A percentile compares a stretch with the other conserved stretches of the same genome.
phyloP scores from a whole-genome alignment of 1,140 invertebrate species.

The Tribolium castaneum region DNA sequence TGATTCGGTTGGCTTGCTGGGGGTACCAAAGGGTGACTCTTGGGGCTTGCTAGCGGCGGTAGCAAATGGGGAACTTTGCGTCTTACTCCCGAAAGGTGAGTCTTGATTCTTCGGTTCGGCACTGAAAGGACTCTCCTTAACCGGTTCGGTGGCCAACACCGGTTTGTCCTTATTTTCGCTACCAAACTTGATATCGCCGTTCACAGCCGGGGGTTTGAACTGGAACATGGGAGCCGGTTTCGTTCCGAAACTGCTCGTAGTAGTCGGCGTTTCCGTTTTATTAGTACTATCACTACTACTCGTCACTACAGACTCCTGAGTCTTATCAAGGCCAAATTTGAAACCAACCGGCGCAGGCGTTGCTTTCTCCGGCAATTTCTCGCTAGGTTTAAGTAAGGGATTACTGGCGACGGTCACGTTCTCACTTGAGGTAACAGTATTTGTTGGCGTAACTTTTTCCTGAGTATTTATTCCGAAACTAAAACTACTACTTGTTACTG shows the following conservation, averaged over 20 bases:
- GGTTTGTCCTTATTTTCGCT: conserved; percentile 2
- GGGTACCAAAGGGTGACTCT: background rate
- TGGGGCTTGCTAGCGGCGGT: background rate
- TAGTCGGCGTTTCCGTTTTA: conserved; percentile 6
- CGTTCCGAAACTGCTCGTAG: background rate
- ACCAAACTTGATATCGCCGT: conserved; percentile 36
- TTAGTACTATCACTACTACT: background rate
- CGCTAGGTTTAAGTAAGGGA: conserved; percentile 45
- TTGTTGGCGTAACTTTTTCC: background rate
- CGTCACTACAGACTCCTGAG: conserved; percentile 5
- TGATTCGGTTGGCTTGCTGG: background rate
- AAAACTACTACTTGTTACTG: conserved; percentile 5
- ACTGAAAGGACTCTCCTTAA: background rate
- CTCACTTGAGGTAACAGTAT: background rate
- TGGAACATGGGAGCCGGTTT: conserved; percentile 12
- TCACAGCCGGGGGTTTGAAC: conserved; percentile 26
- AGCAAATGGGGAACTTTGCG: background rate
- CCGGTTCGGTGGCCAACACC: too few species aligned
- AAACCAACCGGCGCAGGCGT: conserved; percentile 38
- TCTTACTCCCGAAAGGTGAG: background rate
- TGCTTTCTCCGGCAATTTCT: conserved; percentile 45
- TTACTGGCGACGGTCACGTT: conserved; percentile 22
- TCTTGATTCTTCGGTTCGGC: background rate
- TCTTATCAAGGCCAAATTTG: conserved; percentile 34
- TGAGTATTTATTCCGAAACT: conserved; percentile 1